These are phyloP conservation scores for Cerastis rubricosa DNA, from an alignment of 2,888 invertebrate species.

Conservation along the genomic window DNA sequence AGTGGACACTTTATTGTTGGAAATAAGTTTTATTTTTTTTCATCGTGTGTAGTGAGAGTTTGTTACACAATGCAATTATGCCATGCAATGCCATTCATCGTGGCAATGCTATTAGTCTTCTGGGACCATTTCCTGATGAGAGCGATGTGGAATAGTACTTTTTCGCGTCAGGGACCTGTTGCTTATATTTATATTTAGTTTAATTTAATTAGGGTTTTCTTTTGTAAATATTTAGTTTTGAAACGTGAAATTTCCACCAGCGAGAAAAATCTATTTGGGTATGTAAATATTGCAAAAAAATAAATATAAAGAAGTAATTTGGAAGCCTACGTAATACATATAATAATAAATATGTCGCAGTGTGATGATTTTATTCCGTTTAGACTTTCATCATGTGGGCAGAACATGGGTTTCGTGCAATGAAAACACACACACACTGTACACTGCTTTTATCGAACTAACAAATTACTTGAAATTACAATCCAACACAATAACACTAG, in stretches of 20 bases:
- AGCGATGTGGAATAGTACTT: background rate
- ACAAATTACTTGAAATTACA: too few relatives aligned
- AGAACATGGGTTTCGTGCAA: too few relatives aligned
- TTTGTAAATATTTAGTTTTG: background rate
- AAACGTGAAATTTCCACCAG: background rate
- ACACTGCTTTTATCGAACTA: too few relatives aligned
- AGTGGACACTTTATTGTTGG: background rate
- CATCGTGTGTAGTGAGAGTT: background rate
- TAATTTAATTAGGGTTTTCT: background rate
- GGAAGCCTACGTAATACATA: background rate
- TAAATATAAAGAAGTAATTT: background rate
- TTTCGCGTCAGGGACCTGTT: background rate
- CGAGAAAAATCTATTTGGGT: background rate
- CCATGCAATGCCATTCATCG: background rate
- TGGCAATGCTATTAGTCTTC: background rate
- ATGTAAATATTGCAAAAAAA: background rate
- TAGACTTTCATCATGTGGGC: too few relatives aligned
- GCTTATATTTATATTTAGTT: background rate
- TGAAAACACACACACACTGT: too few relatives aligned
- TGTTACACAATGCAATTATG: background rate
- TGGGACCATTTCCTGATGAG: background rate
- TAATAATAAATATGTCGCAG: too few relatives aligned
- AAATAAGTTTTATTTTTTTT: background rate
- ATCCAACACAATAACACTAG: too few relatives aligned
- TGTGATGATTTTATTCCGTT: too few relatives aligned